phyloP scores from a whole-genome alignment of 2,113 vertebrate species.

The Solenodon paradoxus region DNA sequence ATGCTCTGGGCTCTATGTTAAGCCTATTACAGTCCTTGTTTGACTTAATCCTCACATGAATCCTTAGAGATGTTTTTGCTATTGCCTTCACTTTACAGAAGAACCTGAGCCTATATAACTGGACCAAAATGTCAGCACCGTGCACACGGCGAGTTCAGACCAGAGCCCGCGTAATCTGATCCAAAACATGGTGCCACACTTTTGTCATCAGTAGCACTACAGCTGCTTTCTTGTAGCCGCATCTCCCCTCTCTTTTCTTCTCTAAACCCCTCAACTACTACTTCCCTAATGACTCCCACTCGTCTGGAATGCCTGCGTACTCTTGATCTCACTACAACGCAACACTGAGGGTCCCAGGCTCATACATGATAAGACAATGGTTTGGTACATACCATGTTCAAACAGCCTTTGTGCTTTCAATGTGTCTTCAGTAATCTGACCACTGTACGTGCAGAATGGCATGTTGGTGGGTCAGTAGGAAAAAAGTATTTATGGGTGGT shows the following conservation, averaged over 20 bases:
- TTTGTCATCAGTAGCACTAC: accelerated
- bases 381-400: background rate
- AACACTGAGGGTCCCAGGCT: background rate
- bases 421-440: background rate
- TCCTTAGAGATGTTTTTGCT: background rate
- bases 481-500: slow-evolving; percentile 1
- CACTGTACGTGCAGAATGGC: background rate
- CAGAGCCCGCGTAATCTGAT: background rate
- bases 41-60: background rate
- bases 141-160: background rate
- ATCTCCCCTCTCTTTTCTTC: background rate
- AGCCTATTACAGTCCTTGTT: background rate
- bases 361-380: background rate
- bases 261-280: background rate
- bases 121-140: background rate
- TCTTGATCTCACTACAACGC: background rate
- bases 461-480: background rate
- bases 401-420: background rate
- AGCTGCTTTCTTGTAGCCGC: background rate
- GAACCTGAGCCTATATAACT: background rate
- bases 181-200: background rate
- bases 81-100: background rate
- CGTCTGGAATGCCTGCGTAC: background rate
- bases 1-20: background rate
- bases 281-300: background rate